Evolutionary conservation across 2,113 vertebrate species (phyloP).

Genomic region (Oenanthe melanoleuca): DNA sequence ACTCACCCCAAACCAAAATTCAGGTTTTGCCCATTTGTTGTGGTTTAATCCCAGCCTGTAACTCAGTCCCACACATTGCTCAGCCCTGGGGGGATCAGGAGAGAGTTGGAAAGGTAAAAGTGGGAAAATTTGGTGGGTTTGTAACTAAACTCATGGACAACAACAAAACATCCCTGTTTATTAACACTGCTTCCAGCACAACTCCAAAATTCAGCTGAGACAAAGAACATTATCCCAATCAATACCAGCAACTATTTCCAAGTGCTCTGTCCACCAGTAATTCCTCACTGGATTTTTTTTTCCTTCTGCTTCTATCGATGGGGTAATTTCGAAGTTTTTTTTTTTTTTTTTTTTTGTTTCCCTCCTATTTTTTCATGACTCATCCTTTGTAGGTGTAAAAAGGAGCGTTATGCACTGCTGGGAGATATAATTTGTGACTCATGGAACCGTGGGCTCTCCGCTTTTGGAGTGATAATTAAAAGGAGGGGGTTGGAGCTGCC

Average conservation of each 20-base stretch:
- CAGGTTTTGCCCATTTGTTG: fast-evolving
- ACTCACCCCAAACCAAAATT: not conserved
- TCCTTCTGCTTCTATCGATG: not conserved
- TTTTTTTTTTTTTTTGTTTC: not conserved
- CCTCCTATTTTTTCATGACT: slow-evolving; percentile 3
- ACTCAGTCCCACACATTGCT: not conserved
- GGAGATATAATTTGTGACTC: slow-evolving; percentile 64
- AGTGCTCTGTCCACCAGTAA: not conserved
- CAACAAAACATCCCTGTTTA: not conserved
- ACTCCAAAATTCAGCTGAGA: not conserved
- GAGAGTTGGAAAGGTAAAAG: not conserved
- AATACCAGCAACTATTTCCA: not conserved
- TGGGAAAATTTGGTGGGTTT: not conserved
- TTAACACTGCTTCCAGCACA: not conserved
- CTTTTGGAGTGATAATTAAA: slow-evolving; percentile 54
- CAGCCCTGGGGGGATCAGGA: not conserved
- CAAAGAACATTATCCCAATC: not conserved
- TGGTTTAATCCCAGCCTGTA: not conserved
- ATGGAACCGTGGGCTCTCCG: slow-evolving; percentile 23
- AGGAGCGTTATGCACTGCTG: slow-evolving; percentile 17
- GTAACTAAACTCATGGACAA: not conserved
- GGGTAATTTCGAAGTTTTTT: not conserved
- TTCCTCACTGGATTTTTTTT: not conserved
- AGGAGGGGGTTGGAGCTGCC: slow-evolving; percentile 34
- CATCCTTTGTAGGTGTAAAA: slow-evolving; percentile 60